Base-by-base conservation (phyloP, 2,113 vertebrate genomes). In the Meles meles region DNA sequence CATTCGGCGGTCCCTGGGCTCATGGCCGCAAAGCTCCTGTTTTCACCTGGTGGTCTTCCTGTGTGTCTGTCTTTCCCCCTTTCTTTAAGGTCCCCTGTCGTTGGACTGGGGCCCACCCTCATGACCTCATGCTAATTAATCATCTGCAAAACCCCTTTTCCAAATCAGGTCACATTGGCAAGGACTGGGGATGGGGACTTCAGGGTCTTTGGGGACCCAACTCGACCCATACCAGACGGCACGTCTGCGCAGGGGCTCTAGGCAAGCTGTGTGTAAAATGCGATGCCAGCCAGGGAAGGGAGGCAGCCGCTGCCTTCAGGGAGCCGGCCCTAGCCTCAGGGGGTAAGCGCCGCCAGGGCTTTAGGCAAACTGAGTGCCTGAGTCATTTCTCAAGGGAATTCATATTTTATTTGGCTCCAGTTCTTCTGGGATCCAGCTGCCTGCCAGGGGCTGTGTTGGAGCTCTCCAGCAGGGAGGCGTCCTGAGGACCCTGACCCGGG, bases 41-140 rank as follows among this genome's bases (percentile, higher is more conserved):
- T 12, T 29, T 34, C 27, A n/a, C 2, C 0, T 1, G 34, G 34
- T 7, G 1, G 42, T 44, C 47, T 47, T 47, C 8, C 52, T 71
- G 69, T 47, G 47, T 52, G 27, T 89, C 15, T 83, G 55, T 31
- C 57, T 42, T 47, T 39, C 12, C 49, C 61, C 83, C 47, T 74
- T 42, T 21, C 27, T 12, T 25, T 15, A 13, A 76, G 21, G 76
- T 52, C 67, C 14, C 12, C 42, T 23, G 42, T 13, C 34, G 2
- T 2, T 52, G 72, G 61, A 34, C 59, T 6, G 11, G 42, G 52
- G 20, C 34, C 76, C 31, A 47, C 49, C 39, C 93, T 57, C 2
- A 18, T 44, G 69, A 81, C 49, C 15, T 39, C 76, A 59, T 15
- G 61, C 61, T 61, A 49, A 72, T 18, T 20, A 17, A 34, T 61